These are phyloP conservation scores for Ceratina japonica DNA, from an alignment of 1,140 invertebrate species.

Conservation along the genomic window DNA sequence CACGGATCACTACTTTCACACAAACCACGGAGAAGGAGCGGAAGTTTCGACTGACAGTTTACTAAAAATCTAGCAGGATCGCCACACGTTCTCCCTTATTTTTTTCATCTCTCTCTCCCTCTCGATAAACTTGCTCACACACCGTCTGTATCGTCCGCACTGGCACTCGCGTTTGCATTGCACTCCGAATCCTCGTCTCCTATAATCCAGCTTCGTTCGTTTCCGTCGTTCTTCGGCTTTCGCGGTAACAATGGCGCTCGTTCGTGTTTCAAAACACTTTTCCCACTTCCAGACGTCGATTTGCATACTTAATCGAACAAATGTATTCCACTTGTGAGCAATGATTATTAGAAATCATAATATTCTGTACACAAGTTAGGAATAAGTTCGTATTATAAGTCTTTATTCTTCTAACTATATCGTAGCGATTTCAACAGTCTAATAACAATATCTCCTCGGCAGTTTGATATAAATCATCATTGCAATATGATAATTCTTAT, in stretches of 20 bases:
- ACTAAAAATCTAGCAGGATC: slow-evolving; percentile 50
- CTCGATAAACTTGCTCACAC: slow-evolving; percentile 63
- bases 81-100: slow-evolving; percentile 19
- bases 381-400: too few species aligned
- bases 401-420: too few species aligned
- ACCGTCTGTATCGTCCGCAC: slow-evolving; percentile 54
- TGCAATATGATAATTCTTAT: too few species aligned
- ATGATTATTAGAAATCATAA: too few species aligned
- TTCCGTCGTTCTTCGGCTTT: slow-evolving; percentile 42
- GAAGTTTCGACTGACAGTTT: slow-evolving; percentile 26
- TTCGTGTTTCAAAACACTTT: background rate
- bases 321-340: too few species aligned
- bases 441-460: too few species aligned
- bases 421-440: too few species aligned
- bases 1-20: slow-evolving; percentile 47
- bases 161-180: slow-evolving; percentile 54
- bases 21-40: slow-evolving; percentile 4
- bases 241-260: slow-evolving; percentile 7
- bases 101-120: slow-evolving; percentile 57
- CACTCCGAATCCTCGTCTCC: slow-evolving; percentile 29
- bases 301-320: too few species aligned
- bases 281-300: background rate
- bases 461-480: too few species aligned
- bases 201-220: slow-evolving; percentile 34
- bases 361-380: too few species aligned